Conservation (phyloP, 2,888 invertebrate species). For the Pogonocherus hispidulus region DNA sequence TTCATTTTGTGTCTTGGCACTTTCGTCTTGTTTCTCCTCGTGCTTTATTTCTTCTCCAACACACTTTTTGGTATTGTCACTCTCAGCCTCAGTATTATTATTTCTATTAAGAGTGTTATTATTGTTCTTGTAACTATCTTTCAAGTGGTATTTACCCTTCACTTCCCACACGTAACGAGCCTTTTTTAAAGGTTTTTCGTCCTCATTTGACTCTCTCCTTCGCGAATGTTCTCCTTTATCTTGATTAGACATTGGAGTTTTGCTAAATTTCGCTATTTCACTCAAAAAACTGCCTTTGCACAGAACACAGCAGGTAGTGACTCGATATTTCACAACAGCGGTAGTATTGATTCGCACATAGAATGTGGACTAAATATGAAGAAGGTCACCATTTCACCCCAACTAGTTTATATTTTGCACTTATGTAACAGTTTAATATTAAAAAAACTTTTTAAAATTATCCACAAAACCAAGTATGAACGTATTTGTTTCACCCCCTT, state of each 20-base stretch:
- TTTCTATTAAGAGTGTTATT: conserved; percentile 34
- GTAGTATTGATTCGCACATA: conserved; percentile 33
- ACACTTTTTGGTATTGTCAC: conserved; percentile 12
- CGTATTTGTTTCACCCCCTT: conserved; percentile 39
- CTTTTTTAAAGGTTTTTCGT: conserved; percentile 76
- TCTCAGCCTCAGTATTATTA: conserved; percentile 25
- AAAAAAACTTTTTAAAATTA: neutral
- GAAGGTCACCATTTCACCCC: conserved; percentile 1
- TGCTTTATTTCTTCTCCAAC: conserved; percentile 32
- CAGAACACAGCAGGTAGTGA: neutral
- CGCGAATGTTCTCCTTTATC: conserved; percentile 69
- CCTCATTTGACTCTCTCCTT: conserved; percentile 70
- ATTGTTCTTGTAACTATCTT: conserved; percentile 64
- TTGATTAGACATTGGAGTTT: conserved; percentile 42
- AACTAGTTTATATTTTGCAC: neutral
- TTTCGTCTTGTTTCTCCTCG: conserved; percentile 33
- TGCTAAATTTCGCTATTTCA: conserved; percentile 8
- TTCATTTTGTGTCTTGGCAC: conserved; percentile 34
- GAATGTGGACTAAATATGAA: conserved; percentile 14
- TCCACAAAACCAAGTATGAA: conserved; percentile 16
- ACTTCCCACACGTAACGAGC: conserved; percentile 79
- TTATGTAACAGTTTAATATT: neutral
- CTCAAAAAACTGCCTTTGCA: neutral
- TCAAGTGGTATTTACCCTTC: conserved; percentile 76
- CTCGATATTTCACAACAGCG: conserved; percentile 24